A percentile compares a stretch with the other conserved stretches of the same genome.
These are phyloP conservation scores for Drosophila varians DNA, from an alignment of 1,140 invertebrate species.

Conservation along the genomic window DNA sequence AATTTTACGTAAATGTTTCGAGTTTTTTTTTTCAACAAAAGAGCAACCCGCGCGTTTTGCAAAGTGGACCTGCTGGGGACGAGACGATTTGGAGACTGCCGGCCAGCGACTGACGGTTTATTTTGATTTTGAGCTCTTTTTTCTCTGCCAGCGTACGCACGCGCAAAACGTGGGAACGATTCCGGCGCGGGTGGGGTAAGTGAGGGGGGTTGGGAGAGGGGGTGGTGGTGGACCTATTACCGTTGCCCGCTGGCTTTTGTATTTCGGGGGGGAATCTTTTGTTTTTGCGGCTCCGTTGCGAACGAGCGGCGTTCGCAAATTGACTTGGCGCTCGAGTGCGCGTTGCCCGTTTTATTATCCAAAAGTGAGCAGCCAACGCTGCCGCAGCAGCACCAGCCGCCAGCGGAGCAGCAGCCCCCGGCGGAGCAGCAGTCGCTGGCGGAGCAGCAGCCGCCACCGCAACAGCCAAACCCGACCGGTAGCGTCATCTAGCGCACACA, in stretches of 20 bases:
- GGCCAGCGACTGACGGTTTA: slow-evolving; percentile 52
- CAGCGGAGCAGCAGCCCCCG: slow-evolving; percentile 19
- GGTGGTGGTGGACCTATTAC: slow-evolving; percentile 20
- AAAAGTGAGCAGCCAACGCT: slow-evolving; percentile 65
- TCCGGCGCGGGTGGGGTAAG: slow-evolving; percentile 3
- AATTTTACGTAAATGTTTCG: slow-evolving; percentile 19
- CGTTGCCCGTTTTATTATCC: slow-evolving; percentile 81
- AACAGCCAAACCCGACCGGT: slow-evolving; percentile 51
- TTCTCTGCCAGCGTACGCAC: slow-evolving; percentile 38
- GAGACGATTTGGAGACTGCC: slow-evolving; percentile 66
- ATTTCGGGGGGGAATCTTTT: slow-evolving; percentile 37
- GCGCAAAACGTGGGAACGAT: slow-evolving; percentile 39
- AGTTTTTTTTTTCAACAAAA: slow-evolving; percentile 24
- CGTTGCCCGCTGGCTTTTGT: slow-evolving; percentile 29
- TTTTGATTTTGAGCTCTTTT: slow-evolving; percentile 31
- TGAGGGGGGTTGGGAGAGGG: not conserved
- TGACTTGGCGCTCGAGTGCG: slow-evolving; percentile 81
- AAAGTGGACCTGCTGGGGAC: slow-evolving; percentile 65
- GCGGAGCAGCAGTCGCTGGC: not conserved
- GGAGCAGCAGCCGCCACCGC: slow-evolving; percentile 11
- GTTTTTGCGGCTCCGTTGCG: slow-evolving; percentile 65
- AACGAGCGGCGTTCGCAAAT: slow-evolving; percentile 77
- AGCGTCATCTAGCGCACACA: slow-evolving; percentile 78
- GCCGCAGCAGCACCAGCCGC: slow-evolving; percentile 25
- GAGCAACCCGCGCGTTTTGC: slow-evolving; percentile 27